Evolutionary conservation across 2,888 invertebrate species (phyloP).

Genomic region (Formica aserva): DNA sequence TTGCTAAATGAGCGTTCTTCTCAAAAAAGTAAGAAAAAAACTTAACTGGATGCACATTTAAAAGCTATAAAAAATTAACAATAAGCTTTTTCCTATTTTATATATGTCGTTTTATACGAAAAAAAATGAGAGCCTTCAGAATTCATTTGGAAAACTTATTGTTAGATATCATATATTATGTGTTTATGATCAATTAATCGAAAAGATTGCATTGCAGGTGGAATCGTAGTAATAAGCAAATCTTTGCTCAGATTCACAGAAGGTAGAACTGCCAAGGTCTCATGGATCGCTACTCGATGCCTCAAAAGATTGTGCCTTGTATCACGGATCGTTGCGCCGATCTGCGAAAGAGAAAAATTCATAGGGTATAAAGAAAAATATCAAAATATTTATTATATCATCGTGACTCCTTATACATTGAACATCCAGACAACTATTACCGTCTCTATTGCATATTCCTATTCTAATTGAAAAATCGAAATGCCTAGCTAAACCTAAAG

Average conservation of each 20-base stretch:
- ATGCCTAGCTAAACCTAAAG: constrained; percentile 51
- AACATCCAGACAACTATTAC: neutral
- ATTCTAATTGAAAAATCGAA: constrained; percentile 44
- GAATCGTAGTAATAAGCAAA: constrained; percentile 21
- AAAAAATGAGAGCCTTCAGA: neutral
- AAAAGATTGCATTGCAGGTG: neutral
- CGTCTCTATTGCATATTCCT: neutral
- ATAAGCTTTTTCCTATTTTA: neutral
- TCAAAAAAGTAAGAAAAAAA: neutral
- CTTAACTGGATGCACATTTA: neutral
- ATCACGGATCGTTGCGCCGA: constrained; percentile 73
- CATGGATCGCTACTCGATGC: constrained; percentile 70
- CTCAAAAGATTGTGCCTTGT: constrained; percentile 59
- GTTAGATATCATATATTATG: neutral
- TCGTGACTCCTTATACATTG: constrained; percentile 12
- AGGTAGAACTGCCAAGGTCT: constrained; percentile 57
- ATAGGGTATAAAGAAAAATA: constrained; percentile 59
- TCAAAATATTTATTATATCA: neutral
- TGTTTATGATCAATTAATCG: neutral
- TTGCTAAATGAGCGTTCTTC: neutral
- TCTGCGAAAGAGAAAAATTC: constrained; percentile 58
- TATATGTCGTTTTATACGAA: neutral
- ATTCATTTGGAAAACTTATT: neutral
- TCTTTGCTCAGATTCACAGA: constrained; percentile 60
- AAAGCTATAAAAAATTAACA: neutral